Evolutionary conservation across 1,140 invertebrate genomes (phyloP).

Genomic region (Drosophila virilis): DNA sequence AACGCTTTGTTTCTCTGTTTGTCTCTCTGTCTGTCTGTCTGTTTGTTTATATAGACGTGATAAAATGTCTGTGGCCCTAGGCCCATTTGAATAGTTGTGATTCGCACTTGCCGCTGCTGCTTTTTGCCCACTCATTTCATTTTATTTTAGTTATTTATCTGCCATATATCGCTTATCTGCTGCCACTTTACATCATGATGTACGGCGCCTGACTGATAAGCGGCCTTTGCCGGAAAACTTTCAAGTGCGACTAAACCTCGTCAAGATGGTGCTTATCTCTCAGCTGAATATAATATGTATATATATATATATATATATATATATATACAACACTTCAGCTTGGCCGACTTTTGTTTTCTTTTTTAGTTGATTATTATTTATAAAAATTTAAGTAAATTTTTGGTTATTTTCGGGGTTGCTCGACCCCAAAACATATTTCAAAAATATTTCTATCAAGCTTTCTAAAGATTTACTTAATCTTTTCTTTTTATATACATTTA

Average conservation of each 20-base stretch:
- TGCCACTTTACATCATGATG: constrained; percentile 6
- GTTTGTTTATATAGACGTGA: constrained; percentile 27
- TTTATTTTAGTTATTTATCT: background rate
- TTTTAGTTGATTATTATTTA: no score
- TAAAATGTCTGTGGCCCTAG: constrained; percentile 21
- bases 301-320: background rate
- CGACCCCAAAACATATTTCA: no score
- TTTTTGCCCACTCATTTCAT: background rate
- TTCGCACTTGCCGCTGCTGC: background rate
- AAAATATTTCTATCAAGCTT: no score
- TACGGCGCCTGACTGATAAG: background rate
- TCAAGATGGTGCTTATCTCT: background rate
- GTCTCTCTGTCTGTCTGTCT: background rate
- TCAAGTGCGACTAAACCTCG: background rate
- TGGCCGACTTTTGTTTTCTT: background rate
- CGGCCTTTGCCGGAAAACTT: background rate
- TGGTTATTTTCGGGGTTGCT: no score
- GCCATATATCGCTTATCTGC: background rate
- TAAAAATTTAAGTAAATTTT: no score
- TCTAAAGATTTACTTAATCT: no score
- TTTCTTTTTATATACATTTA: no score
- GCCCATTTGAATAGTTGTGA: background rate
- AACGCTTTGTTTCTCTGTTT: background rate
- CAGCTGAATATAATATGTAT: background rate
- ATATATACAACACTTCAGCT: background rate